phyloP scores from a whole-genome alignment of 1,140 invertebrate species.

The Dendroctonus valens region DNA sequence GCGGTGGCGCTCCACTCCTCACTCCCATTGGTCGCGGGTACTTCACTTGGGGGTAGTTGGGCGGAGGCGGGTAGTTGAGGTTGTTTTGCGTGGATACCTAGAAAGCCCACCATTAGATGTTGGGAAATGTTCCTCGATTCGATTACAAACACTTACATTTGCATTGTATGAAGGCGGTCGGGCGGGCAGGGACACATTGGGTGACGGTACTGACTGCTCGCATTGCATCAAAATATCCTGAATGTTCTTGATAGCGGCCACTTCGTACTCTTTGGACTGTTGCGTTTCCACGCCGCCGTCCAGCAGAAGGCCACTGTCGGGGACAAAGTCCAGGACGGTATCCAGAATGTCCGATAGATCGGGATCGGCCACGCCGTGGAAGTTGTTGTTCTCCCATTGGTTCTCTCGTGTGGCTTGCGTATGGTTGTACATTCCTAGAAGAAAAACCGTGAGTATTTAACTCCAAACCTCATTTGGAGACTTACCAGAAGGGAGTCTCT shows the following conservation, averaged over 20 bases:
- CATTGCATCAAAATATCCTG: constrained; percentile 87
- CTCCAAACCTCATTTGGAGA: background rate
- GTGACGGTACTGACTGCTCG: constrained; percentile 64
- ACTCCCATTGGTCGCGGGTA: constrained; percentile 22
- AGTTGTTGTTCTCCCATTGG: constrained; percentile 43
- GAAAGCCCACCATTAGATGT: background rate
- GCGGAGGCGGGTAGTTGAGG: constrained; percentile 49
- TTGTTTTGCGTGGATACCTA: constrained; percentile 31
- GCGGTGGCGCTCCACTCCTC: constrained; percentile 11
- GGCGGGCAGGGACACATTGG: constrained; percentile 55
- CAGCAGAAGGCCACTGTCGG: constrained; percentile 59
- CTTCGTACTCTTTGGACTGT: constrained; percentile 53
- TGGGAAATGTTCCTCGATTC: background rate
- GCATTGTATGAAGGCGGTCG: constrained; percentile 61
- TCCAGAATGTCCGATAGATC: constrained; percentile 78
- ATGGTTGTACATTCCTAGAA: constrained; percentile 19
- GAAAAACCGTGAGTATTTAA: background rate
- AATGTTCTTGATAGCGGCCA: constrained; percentile 85
- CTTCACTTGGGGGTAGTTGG: constrained; percentile 49
- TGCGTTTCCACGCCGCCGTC: constrained; percentile 47
- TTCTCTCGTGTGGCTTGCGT: constrained; percentile 40
- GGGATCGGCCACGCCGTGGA: constrained; percentile 58
- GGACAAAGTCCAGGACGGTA: constrained; percentile 77
- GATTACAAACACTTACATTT: constrained; percentile 3
- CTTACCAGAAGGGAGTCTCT: constrained; percentile 13